Evolutionary conservation across 2,888 invertebrate species (phyloP).

Genomic region (Lithophane socia): DNA sequence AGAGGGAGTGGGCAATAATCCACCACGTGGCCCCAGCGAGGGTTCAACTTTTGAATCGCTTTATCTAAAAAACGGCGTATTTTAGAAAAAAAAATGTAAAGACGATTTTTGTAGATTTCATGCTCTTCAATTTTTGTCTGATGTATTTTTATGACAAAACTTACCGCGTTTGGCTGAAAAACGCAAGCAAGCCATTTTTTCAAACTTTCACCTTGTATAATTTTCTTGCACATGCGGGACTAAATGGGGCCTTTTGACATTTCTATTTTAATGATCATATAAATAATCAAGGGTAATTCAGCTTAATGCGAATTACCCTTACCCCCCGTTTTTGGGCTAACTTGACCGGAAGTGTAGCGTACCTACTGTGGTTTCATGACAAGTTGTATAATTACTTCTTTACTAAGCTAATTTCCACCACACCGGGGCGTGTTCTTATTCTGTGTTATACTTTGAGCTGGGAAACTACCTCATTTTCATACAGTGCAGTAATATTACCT

Average conservation of each 20-base stretch:
- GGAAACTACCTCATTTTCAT: conserved; percentile 13
- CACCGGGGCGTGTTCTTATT: conserved; percentile 16
- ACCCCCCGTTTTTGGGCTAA: no score
- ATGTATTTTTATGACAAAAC: background rate
- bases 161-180: background rate
- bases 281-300: background rate
- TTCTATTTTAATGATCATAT: background rate
- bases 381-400: conserved; percentile 12
- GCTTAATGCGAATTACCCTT: no score
- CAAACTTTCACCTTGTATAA: background rate
- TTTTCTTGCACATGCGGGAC: background rate
- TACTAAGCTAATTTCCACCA: conserved; percentile 9
- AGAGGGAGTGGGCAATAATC: no score
- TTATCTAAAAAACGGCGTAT: no score
- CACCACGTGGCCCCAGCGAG: no score
- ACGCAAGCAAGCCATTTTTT: background rate
- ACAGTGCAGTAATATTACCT: conserved; percentile 13
- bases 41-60: no score
- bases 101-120: background rate
- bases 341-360: no score
- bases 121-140: background rate
- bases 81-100: background rate
- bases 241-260: background rate
- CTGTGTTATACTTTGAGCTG: background rate
- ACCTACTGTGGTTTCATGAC: conserved; percentile 2